Percentiles rank a stretch among this genome's conserved stretches.
These are phyloP conservation scores for Lepisosteus oculatus DNA, from an alignment of 2,113 vertebrate genomes.

Conservation along the genomic window DNA sequence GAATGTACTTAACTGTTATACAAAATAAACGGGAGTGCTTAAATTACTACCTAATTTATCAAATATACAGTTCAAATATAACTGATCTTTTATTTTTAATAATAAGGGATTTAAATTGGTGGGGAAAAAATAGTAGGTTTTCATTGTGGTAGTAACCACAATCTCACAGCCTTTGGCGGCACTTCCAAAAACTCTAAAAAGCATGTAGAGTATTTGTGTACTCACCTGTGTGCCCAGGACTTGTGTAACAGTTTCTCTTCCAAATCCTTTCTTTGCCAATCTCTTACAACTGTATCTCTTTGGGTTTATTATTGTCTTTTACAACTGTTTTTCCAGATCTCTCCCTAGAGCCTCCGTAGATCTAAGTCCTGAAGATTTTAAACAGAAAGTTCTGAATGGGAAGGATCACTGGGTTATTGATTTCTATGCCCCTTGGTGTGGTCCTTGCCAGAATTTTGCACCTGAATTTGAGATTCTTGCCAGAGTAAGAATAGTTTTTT, in stretches of 20 bases:
- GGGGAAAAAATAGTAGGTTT: background rate
- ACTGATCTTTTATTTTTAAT: too few species aligned
- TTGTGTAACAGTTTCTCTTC: too few species aligned
- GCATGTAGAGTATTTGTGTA: too few species aligned
- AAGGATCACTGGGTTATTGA: slow-evolving; percentile 91
- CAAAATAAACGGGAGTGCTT: too few species aligned
- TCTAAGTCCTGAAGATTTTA: slow-evolving; percentile 83
- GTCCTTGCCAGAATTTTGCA: slow-evolving; percentile 91
- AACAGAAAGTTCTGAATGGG: slow-evolving; percentile 76
- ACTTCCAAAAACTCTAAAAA: too few species aligned
- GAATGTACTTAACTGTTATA: too few species aligned
- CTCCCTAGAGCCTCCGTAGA: slow-evolving; percentile 81
- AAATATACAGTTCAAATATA: too few species aligned
- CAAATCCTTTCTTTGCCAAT: background rate
- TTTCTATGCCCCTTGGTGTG: slow-evolving; percentile 97
- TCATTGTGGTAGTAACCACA: background rate
- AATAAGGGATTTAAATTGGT: background rate
- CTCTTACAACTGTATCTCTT: background rate
- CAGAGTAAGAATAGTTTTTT: slow-evolving; percentile 63
- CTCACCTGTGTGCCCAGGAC: too few species aligned
- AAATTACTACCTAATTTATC: too few species aligned
- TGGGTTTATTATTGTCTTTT: background rate
- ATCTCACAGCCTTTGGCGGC: too few species aligned
- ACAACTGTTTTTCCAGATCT: slow-evolving; percentile 57
- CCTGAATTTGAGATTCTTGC: slow-evolving; percentile 93